phyloP scores from a whole-genome alignment of 2,113 vertebrate genomes.

The Dryoscopus gambensis region DNA sequence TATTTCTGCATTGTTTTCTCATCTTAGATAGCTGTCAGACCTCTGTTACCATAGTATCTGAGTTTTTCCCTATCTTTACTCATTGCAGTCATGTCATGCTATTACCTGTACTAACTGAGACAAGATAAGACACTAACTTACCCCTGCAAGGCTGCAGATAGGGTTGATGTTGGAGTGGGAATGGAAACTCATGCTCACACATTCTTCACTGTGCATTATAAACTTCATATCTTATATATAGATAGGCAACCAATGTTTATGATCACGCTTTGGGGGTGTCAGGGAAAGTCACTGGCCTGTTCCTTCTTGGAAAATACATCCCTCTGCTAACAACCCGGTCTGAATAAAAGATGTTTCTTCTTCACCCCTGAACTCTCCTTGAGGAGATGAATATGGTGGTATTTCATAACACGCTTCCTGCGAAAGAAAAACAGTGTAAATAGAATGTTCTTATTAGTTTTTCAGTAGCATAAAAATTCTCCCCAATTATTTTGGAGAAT shows the following conservation, averaged over 20 bases:
- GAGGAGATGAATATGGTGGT: background rate
- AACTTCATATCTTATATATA: background rate
- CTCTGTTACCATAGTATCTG: background rate
- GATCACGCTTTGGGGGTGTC: background rate
- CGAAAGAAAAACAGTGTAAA: background rate
- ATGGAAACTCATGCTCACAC: background rate
- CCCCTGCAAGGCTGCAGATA: fast-evolving
- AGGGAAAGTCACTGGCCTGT: background rate
- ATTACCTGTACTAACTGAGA: background rate
- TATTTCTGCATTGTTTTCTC: background rate
- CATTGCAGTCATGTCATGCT: background rate
- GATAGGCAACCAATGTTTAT: background rate
- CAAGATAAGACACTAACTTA: background rate
- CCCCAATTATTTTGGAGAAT: background rate
- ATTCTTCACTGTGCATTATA: background rate
- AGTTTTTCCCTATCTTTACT: background rate
- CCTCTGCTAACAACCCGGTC: background rate
- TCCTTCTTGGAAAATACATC: background rate
- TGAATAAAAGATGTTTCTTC: background rate
- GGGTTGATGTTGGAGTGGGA: background rate
- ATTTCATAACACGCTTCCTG: background rate
- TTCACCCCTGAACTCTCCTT: background rate
- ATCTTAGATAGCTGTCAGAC: background rate
- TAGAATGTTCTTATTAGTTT: background rate
- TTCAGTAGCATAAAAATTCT: background rate